A percentile compares a stretch with the other conserved stretches of the same genome.
These are phyloP conservation scores for Eupeodes luniger DNA, from an alignment of 2,888 invertebrate genomes.

Conservation along the genomic window DNA sequence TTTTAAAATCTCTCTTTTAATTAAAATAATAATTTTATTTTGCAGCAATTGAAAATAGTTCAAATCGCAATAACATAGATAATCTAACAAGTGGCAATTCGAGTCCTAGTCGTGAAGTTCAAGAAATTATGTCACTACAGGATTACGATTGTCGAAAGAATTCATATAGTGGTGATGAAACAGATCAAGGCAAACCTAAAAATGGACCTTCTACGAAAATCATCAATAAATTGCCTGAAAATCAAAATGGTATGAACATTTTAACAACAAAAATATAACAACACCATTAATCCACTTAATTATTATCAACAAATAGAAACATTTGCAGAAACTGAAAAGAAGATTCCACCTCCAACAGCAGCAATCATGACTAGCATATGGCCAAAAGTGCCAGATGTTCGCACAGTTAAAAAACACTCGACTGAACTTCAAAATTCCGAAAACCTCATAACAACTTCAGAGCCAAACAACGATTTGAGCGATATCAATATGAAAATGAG, in stretches of 20 bases:
- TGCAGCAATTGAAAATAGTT: conserved; percentile 64
- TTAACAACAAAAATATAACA: neutral
- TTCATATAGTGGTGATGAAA: conserved; percentile 79
- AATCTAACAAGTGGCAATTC: conserved; percentile 91
- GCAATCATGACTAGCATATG: conserved; percentile 76
- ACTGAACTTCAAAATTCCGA: conserved; percentile 82
- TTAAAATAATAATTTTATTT: neutral
- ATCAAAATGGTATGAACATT: conserved; percentile 43
- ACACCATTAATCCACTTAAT: neutral
- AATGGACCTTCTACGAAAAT: conserved; percentile 59
- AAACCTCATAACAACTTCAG: conserved; percentile 80
- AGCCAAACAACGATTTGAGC: conserved; percentile 78
- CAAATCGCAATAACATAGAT: conserved; percentile 77
- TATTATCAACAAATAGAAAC: conserved; percentile 18
- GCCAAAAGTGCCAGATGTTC: conserved; percentile 80
- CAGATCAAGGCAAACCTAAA: conserved; percentile 69
- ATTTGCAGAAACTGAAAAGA: conserved; percentile 69
- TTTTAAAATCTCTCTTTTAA: too few species aligned
- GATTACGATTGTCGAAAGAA: conserved; percentile 81
- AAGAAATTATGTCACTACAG: conserved; percentile 92
- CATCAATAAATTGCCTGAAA: conserved; percentile 56
- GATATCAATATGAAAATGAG: conserved; percentile 81
- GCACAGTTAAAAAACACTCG: conserved; percentile 81
- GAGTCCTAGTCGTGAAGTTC: conserved; percentile 95
- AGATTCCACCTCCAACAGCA: conserved; percentile 48